Percentiles rank a stretch among this genome's conserved stretches.
Conservation (phyloP, 37 sponge, comb jelly and placozoan species). For the Bolinopsis microptera region DNA sequence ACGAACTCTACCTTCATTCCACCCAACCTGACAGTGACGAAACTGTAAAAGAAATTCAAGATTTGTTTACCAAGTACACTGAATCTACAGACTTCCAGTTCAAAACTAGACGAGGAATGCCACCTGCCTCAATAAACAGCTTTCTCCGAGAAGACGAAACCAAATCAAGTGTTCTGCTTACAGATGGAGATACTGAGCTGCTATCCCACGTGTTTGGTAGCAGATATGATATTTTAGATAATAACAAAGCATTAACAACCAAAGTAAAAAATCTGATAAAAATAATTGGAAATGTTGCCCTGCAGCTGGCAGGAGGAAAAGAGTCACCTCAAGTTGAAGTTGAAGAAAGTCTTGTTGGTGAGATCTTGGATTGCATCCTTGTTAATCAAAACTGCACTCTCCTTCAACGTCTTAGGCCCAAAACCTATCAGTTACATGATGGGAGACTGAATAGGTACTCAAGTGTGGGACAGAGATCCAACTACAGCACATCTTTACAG, state of each 20-base stretch:
- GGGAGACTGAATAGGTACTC: background rate
- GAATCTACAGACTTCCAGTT: background rate
- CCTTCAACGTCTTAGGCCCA: background rate
- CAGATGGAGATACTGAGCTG: background rate
- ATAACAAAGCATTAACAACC: background rate
- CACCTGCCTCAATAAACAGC: constrained; percentile 41
- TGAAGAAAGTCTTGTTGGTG: background rate
- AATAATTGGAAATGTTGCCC: background rate
- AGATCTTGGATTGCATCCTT: background rate
- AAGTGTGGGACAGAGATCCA: constrained; percentile 10
- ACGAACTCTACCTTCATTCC: constrained; percentile 9
- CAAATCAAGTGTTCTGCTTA: background rate
- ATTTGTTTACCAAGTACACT: background rate
- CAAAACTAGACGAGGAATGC: background rate
- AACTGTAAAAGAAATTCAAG: background rate
- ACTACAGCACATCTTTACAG: too few relatives aligned
- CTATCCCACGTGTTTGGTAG: constrained; percentile 26
- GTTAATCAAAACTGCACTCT: constrained; percentile 51
- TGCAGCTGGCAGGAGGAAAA: background rate
- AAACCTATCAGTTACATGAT: background rate
- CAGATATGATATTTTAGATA: constrained; percentile 23
- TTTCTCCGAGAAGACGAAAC: constrained; percentile 19
- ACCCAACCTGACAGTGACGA: background rate
- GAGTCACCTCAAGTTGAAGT: background rate
- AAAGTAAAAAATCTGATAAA: background rate